A percentile compares a stretch with the other conserved stretches of the same genome.
phyloP scores from a whole-genome alignment of 2,888 invertebrate genomes.

The Sicus ferrugineus region DNA sequence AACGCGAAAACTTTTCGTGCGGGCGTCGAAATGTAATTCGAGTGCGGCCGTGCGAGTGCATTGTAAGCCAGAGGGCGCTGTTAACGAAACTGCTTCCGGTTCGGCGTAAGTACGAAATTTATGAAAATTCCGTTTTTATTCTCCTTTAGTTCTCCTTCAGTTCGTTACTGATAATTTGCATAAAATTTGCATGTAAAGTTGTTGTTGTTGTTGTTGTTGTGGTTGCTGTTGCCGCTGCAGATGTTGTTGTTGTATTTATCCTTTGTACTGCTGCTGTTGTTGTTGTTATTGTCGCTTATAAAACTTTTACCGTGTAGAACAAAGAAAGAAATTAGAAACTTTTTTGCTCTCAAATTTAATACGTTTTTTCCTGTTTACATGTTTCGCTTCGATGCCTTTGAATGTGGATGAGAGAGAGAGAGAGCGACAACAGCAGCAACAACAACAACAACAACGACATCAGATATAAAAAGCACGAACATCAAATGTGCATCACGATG shows the following conservation, averaged over 20 bases:
- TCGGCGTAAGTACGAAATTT: constrained; percentile 17
- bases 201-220: constrained; percentile 6
- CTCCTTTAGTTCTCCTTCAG: constrained; percentile 9
- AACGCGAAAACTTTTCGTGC: constrained; percentile 24
- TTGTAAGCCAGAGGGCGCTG: constrained; percentile 12
- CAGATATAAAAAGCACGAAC: neutral
- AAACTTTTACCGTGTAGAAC: constrained; percentile 20
- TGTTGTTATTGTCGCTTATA: too few relatives aligned
- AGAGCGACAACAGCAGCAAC: neutral
- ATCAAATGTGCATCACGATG: constrained; percentile 28
- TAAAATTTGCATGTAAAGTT: constrained; percentile 24
- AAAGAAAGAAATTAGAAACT: constrained; percentile 17
- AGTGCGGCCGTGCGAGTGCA: constrained; percentile 8
- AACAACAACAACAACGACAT: neutral
- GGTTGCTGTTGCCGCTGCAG: neutral
- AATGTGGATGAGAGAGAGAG: constrained; percentile 9
- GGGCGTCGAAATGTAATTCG: constrained; percentile 27
- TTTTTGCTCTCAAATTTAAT: constrained; percentile 14
- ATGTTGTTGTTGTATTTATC: neutral
- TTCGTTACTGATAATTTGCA: constrained; percentile 26
- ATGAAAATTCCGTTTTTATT: constrained; percentile 35
- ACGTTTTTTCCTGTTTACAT: constrained; percentile 32
- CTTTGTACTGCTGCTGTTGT: neutral
- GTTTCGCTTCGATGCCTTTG: constrained; percentile 28
- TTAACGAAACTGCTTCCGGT: neutral